phyloP scores from a whole-genome alignment of 1,140 invertebrate species.

The Tetramorium parvispinum region DNA sequence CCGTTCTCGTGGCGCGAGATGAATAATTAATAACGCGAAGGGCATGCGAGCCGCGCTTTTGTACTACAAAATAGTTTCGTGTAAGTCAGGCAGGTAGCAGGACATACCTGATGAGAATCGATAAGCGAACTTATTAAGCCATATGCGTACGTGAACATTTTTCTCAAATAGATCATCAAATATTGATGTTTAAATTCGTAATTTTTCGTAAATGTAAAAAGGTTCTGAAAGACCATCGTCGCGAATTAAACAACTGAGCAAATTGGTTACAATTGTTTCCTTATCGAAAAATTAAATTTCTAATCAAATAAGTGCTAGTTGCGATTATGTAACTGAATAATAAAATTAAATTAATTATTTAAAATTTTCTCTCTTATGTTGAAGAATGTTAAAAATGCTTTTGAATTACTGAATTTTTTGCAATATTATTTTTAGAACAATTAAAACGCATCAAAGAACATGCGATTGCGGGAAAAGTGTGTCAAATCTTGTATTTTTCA shows the following conservation, averaged over 20 bases:
- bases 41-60: conserved; percentile 41
- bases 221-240: background rate
- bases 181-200: background rate
- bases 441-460: background rate
- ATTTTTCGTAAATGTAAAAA: background rate
- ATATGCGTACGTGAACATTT: conserved; percentile 45
- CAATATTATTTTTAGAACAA: background rate
- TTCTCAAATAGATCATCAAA: background rate
- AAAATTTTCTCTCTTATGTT: background rate
- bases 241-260: background rate
- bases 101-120: conserved; percentile 55
- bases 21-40: conserved; percentile 64
- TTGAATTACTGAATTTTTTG: background rate
- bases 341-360: background rate
- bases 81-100: conserved; percentile 52
- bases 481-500: background rate
- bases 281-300: background rate
- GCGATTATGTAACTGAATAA: background rate
- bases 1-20: conserved; percentile 24
- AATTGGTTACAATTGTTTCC: background rate
- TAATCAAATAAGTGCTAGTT: background rate
- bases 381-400: background rate
- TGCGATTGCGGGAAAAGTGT: background rate
- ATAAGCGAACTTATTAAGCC: conserved; percentile 58
- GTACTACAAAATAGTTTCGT: conserved; percentile 60